phyloP scores from a whole-genome alignment of 2,888 invertebrate genomes.

The Erannis defoliaria region DNA sequence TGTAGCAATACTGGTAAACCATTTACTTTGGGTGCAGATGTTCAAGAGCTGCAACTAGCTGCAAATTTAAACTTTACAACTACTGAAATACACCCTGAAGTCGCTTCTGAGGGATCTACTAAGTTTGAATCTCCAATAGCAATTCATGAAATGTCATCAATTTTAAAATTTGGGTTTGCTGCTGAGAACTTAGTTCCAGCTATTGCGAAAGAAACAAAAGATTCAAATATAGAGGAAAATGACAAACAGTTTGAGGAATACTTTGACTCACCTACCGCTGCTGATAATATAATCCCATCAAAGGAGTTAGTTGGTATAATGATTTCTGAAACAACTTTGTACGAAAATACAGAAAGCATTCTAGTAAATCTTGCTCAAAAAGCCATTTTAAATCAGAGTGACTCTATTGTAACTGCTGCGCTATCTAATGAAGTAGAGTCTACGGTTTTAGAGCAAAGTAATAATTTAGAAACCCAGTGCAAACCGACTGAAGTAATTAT shows the following conservation, averaged over 20 bases:
- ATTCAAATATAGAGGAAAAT: constrained; percentile 1
- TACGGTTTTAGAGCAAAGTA: neutral
- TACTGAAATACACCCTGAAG: neutral
- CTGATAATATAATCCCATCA: neutral
- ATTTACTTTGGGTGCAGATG: neutral
- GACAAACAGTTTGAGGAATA: constrained; percentile 11
- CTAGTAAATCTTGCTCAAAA: neutral
- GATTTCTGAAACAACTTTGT: constrained; percentile 4
- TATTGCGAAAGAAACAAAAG: neutral
- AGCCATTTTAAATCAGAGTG: neutral
- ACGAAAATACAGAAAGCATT: neutral
- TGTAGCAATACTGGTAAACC: neutral
- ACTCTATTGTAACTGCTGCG: neutral
- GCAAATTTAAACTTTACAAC: neutral
- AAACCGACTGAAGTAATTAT: neutral
- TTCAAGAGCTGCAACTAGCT: neutral
- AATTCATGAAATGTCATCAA: neutral
- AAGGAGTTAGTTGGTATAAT: neutral
- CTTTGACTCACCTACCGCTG: constrained; percentile 11
- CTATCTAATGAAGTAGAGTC: neutral
- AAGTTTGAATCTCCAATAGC: neutral
- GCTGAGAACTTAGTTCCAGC: neutral
- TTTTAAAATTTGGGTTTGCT: neutral
- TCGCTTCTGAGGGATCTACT: neutral
- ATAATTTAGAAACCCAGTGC: neutral